Conservation (phyloP, 2,797 vertebrate genomes). For the Alosa sapidissima region DNA sequence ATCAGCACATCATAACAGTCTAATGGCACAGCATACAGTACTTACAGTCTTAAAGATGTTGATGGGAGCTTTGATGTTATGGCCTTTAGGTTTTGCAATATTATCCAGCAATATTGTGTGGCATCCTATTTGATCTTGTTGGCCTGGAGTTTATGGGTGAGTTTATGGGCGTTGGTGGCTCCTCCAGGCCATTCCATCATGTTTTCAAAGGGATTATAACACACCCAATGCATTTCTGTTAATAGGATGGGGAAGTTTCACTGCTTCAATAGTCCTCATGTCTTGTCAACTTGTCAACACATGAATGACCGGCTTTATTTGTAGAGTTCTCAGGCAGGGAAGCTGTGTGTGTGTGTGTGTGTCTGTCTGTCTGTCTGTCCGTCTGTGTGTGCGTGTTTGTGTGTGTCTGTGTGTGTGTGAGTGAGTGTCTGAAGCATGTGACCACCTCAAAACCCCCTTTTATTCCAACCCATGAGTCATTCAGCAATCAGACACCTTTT, state of each 20-base stretch:
- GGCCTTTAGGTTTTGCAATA: background rate
- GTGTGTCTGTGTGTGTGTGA: slow-evolving; percentile 2
- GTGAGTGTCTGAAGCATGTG: background rate
- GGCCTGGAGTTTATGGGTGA: background rate
- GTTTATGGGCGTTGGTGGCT: background rate
- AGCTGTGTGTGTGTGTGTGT: slow-evolving; percentile 1
- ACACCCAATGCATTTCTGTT: background rate
- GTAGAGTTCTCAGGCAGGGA: background rate
- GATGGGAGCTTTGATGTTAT: background rate
- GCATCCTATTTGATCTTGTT: background rate
- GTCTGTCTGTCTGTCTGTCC: background rate
- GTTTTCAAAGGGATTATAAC: background rate
- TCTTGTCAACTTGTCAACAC: background rate
- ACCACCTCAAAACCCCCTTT: background rate
- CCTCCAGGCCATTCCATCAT: background rate
- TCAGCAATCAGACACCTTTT: slow-evolving; percentile 4
- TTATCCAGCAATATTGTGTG: background rate
- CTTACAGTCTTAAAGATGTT: background rate
- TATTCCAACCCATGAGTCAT: background rate
- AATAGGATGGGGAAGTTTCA: background rate
- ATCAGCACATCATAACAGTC: background rate
- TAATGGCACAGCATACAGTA: background rate
- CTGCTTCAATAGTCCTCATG: background rate
- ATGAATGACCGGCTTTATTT: background rate
- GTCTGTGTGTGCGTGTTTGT: background rate